Conservation (phyloP, 64 coral and sea anemone species). For the Montipora foliosa region DNA sequence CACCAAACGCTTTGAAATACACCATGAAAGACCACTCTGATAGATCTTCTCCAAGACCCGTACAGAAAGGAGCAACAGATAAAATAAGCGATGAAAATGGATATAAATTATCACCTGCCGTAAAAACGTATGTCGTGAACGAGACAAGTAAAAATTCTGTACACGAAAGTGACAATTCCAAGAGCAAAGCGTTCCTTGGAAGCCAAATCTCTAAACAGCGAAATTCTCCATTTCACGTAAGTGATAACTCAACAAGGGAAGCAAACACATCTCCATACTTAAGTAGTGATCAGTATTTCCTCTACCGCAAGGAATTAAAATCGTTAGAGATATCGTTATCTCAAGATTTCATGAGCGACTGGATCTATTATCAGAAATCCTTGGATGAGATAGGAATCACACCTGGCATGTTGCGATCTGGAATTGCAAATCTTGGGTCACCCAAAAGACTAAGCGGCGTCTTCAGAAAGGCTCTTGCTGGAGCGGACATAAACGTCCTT, state of each 20-base stretch:
- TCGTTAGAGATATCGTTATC: slow-evolving; percentile 79
- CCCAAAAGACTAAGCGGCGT: slow-evolving; percentile 63
- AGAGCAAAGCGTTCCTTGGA: neutral
- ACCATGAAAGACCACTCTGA: slow-evolving; percentile 10
- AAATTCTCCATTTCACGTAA: neutral
- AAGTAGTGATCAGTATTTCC: neutral
- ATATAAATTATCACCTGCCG: neutral
- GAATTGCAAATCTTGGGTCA: slow-evolving; percentile 83
- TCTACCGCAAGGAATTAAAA: slow-evolving; percentile 58
- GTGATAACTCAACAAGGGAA: neutral
- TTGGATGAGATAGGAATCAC: slow-evolving; percentile 88
- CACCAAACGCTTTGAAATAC: slow-evolving; percentile 13
- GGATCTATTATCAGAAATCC: slow-evolving; percentile 93
- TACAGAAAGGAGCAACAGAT: neutral
- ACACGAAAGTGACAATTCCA: neutral
- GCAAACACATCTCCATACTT: neutral
- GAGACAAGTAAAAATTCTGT: neutral
- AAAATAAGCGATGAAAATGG: neutral
- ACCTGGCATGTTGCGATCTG: slow-evolving; percentile 70
- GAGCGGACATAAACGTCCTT: slow-evolving; percentile 65
- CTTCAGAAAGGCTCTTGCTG: slow-evolving; percentile 76
- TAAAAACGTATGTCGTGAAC: neutral
- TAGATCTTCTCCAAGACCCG: neutral
- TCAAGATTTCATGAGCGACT: slow-evolving; percentile 74
- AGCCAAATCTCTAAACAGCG: neutral